Conservation (phyloP, 2,113 vertebrate genomes). For the Oncorhynchus gorbuscha region DNA sequence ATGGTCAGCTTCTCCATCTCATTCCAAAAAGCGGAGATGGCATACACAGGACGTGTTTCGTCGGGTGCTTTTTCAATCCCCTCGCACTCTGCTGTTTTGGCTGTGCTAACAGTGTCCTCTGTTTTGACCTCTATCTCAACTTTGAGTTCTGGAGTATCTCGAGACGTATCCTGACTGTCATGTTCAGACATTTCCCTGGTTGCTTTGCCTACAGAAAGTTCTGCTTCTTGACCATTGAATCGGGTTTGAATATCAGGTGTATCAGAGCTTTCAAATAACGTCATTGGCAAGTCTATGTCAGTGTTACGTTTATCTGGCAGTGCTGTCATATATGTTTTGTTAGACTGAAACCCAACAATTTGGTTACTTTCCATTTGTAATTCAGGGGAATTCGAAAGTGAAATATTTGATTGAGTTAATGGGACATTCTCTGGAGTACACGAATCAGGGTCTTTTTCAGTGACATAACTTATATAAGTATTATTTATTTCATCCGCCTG, state of each 20-base stretch:
- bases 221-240: background rate
- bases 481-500: constrained; percentile 1
- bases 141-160: constrained; percentile 10
- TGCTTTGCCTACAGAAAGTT: background rate
- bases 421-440: background rate
- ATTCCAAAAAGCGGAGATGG: constrained; percentile 77
- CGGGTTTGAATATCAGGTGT: constrained; percentile 21
- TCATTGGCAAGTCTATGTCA: constrained; percentile 20
- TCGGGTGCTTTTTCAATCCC: constrained; percentile 17
- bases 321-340: constrained; percentile 15
- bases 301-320: constrained; percentile 28
- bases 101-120: background rate
- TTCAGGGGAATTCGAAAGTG: background rate
- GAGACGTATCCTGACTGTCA: background rate
- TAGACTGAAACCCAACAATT: background rate
- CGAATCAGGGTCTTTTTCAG: constrained; percentile 11
- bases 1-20: constrained; percentile 80
- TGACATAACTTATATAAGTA: background rate
- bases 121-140: background rate
- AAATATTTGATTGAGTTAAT: constrained; percentile 22
- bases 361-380: background rate
- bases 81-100: constrained; percentile 9
- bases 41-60: constrained; percentile 52
- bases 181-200: background rate
- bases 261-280: constrained; percentile 8